Conservation (phyloP, 2,797 vertebrate genomes). For the Dipus sagitta region DNA sequence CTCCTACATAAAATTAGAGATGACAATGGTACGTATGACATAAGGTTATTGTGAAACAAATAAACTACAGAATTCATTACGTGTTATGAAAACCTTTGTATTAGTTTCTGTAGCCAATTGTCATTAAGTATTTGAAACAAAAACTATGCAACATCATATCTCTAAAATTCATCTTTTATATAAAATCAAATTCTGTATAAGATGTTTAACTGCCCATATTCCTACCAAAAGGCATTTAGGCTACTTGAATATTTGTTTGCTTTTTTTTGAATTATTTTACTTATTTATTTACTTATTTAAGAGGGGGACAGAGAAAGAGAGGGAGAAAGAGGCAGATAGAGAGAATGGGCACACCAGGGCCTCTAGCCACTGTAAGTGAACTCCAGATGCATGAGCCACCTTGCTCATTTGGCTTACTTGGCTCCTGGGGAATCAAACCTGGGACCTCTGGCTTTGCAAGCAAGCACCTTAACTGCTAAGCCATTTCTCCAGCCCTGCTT, state of each 20-base stretch:
- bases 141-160: neutral
- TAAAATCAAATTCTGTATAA: neutral
- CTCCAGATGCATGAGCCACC: too few relatives aligned
- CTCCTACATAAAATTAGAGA: neutral
- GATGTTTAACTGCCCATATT: neutral
- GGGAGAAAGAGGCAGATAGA: too few relatives aligned
- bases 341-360: too few relatives aligned
- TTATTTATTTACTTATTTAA: too few relatives aligned
- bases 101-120: conserved; percentile 25
- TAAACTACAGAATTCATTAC: neutral
- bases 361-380: too few relatives aligned
- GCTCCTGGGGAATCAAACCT: too few relatives aligned
- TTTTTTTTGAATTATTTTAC: neutral
- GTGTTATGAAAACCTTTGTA: neutral
- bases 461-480: too few relatives aligned
- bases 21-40: neutral
- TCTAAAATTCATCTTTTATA: neutral
- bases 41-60: neutral
- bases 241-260: neutral
- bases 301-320: too few relatives aligned
- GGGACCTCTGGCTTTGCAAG: too few relatives aligned
- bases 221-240: neutral
- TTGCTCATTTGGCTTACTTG: too few relatives aligned
- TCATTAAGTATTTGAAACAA: neutral
- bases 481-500: too few relatives aligned